Conservation (phyloP, 53 echinoderm and acorn worm species). For the Temnopleurus reevesii region DNA sequence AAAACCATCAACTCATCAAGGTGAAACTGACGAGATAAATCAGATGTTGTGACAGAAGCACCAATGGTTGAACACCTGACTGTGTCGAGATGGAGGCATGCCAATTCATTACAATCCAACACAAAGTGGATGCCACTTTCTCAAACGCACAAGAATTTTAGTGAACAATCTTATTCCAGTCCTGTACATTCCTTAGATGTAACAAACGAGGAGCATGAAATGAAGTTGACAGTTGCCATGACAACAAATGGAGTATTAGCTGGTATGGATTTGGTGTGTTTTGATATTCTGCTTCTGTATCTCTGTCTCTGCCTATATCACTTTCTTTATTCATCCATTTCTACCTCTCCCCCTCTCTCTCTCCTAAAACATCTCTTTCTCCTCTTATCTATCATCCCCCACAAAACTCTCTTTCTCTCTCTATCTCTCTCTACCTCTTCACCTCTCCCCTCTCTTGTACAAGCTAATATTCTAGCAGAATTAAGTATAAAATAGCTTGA, state of each 20-base stretch:
- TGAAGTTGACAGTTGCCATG: slow-evolving; percentile 41
- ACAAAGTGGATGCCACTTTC: slow-evolving; percentile 14
- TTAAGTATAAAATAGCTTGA: not conserved
- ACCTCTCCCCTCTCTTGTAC: not conserved
- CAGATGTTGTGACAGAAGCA: not conserved
- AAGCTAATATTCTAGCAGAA: not conserved
- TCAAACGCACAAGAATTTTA: slow-evolving; percentile 6
- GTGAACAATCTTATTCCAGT: not conserved
- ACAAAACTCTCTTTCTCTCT: no score
- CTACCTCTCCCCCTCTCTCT: not conserved
- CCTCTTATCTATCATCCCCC: no score
- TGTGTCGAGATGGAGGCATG: not conserved
- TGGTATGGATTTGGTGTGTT: slow-evolving; percentile 25
- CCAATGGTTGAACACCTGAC: not conserved
- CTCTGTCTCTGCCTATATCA: no score
- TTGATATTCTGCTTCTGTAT: no score
- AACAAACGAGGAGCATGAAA: not conserved
- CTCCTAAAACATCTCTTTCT: not conserved
- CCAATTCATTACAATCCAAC: slow-evolving; percentile 11
- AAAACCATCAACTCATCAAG: not conserved
- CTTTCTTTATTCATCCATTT: no score
- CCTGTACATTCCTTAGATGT: slow-evolving; percentile 5
- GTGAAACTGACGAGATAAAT: not conserved
- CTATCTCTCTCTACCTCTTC: no score
- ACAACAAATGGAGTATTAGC: slow-evolving; percentile 49